Percentiles rank a stretch among this genome's conserved stretches.
Conservation (phyloP, 2,888 invertebrate genomes). For the Oscheius myriophilus region DNA sequence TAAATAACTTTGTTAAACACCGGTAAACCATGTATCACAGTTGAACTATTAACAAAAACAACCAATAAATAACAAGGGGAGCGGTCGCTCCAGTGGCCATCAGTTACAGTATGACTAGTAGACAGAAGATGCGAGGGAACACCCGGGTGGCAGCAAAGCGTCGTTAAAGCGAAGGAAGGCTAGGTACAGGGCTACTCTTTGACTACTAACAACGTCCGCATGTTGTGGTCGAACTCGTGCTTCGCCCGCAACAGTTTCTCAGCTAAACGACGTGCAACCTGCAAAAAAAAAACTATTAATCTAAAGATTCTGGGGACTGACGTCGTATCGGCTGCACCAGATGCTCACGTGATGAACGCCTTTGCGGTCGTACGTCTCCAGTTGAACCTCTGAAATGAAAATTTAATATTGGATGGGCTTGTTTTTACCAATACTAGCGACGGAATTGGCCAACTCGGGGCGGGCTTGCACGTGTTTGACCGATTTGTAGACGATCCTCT, state of each 20-base stretch:
- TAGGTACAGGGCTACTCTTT: background rate
- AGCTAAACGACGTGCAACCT: constrained; percentile 53
- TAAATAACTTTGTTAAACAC: background rate
- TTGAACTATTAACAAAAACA: constrained; percentile 14
- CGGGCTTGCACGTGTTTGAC: constrained; percentile 41
- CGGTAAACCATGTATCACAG: constrained; percentile 19
- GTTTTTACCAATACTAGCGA: constrained; percentile 47
- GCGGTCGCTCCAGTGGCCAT: background rate
- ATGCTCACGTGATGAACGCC: constrained; percentile 37
- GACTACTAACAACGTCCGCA: constrained; percentile 56
- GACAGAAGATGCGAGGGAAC: background rate
- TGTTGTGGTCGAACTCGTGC: constrained; percentile 64
- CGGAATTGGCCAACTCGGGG: constrained; percentile 46
- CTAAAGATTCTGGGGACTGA: background rate
- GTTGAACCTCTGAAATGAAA: constrained; percentile 39
- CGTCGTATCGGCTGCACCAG: constrained; percentile 56
- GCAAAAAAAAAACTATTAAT: constrained; percentile 4
- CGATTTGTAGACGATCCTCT: constrained; percentile 60
- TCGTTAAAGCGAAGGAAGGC: constrained; percentile 24
- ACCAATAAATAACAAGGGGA: constrained; percentile 6
- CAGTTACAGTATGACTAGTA: constrained; percentile 7
- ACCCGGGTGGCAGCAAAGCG: constrained; percentile 6
- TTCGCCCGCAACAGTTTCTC: constrained; percentile 65
- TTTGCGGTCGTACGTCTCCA: constrained; percentile 45
- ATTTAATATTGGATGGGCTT: background rate